Base-by-base conservation (phyloP, 2,797 vertebrate species). In the Eutrigla gurnardus region DNA sequence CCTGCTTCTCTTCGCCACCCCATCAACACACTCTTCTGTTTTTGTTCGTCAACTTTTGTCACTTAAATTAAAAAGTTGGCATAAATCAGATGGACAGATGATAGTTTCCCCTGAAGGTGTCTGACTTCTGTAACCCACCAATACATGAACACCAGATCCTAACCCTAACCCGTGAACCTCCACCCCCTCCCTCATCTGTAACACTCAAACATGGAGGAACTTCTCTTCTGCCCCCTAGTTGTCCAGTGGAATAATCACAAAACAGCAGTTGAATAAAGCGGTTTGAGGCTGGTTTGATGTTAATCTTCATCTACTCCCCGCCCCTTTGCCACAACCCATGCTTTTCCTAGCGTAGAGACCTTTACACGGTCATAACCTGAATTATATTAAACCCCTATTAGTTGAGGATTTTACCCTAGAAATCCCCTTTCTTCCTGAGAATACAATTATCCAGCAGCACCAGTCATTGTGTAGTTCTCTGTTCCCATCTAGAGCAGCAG, bases 351-450 rank as follows among this genome's bases (percentile, higher is more conserved):
- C 46, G 46, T 75, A 82, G 70, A 81, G 81, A 84, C 81, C 85
- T 88, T 93, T 90, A 82, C 85, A 89, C 78, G 75, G 85, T 89
- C 89, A 78, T 87, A 91, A 92, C 90, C 88, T 89, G 88, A 89
- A 91, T 93, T 90, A 88, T 91, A 91, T 93, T 90, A 92, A 93
- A 92, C 81, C 86, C 88, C 83, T 91, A 91, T 93, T 93, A 93
- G 90, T 82, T 83, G 84, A 89, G 93, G 92, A 92, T 93, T 93
- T 93, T 89, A 88, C 83, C 78, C 86, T 84, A 90, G 89, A 91
- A 93, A 93, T 93, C 91, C 84, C 83, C 49, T 91, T 91, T 92
- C 85, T 93, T 89, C 83, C 80, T 60, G 80, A 86, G 86, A 92
- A 92, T 89, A 91, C 89, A 93, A 92, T 93, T 91, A 93, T 90